phyloP scores from a whole-genome alignment of 2,797 vertebrate genomes.

The Lepilemur ruficaudatus region DNA sequence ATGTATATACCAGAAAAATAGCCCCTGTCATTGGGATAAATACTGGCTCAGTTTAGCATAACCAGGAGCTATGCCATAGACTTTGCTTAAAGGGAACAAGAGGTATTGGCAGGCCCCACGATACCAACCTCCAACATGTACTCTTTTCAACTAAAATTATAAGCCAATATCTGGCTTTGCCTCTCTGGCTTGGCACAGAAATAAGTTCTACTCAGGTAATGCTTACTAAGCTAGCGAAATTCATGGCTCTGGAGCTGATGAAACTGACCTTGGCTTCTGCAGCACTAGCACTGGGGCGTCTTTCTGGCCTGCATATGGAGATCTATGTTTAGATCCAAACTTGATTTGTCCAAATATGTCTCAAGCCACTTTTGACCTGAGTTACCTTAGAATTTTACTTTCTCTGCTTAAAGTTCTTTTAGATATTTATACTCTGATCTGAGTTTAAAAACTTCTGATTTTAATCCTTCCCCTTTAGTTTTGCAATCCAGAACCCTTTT shows the following conservation, averaged over 20 bases:
- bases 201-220: neutral
- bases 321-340: neutral
- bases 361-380: neutral
- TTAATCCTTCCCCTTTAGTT: neutral
- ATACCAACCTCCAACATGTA: neutral
- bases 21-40: neutral
- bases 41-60: conserved; percentile 14
- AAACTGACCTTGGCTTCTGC: neutral
- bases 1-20: neutral
- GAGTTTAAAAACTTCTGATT: neutral
- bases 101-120: neutral
- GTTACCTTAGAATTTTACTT: neutral
- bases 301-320: neutral
- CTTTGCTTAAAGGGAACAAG: conserved; percentile 11
- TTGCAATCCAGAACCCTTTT: neutral
- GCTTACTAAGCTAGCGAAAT: neutral
- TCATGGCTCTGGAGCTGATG: neutral
- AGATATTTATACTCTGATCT: neutral
- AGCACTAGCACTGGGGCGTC: neutral
- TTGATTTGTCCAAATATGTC: neutral
- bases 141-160: neutral
- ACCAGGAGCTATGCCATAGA: neutral
- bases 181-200: neutral
- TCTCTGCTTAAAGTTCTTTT: neutral
- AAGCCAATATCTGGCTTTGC: neutral